A percentile compares a stretch with the other conserved stretches of the same genome.
phyloP scores from a whole-genome alignment of 2,888 invertebrate species.

The Euplexia lucipara region DNA sequence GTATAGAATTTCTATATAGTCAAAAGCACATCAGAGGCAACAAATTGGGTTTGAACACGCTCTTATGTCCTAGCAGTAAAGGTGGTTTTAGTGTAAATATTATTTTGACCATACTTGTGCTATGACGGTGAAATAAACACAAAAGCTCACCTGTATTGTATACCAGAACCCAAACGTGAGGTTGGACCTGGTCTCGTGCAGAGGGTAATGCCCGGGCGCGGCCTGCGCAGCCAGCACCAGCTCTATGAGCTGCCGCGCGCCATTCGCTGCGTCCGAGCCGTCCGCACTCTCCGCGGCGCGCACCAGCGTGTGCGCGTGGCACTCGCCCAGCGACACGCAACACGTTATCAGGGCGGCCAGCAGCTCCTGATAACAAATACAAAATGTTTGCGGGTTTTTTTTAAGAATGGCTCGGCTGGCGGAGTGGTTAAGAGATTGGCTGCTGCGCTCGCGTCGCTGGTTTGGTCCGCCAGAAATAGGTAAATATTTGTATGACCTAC shows the following conservation, averaged over 20 bases:
- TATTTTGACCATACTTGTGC: too few relatives aligned
- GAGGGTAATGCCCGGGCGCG: conserved; percentile 95
- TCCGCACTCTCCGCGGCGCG: conserved; percentile 71
- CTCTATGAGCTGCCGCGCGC: conserved; percentile 91
- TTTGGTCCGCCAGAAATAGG: too few relatives aligned
- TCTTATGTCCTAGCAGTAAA: too few relatives aligned
- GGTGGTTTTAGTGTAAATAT: too few relatives aligned
- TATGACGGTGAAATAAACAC: background rate
- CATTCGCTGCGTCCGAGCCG: conserved; percentile 65
- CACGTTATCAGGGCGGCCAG: conserved; percentile 93
- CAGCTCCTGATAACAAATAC: conserved; percentile 90
- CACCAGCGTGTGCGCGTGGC: conserved; percentile 91
- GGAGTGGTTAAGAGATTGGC: too few relatives aligned
- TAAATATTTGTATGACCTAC: too few relatives aligned
- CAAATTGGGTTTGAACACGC: too few relatives aligned
- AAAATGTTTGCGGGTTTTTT: too few relatives aligned
- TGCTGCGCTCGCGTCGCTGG: too few relatives aligned
- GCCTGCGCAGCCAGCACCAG: conserved; percentile 95
- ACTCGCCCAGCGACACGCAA: conserved; percentile 93
- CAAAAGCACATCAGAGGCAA: too few relatives aligned
- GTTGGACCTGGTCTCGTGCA: conserved; percentile 96
- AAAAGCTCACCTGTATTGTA: conserved; percentile 93
- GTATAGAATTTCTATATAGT: too few relatives aligned
- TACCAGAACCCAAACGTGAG: conserved; percentile 98
- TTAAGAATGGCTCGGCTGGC: too few relatives aligned